Base-by-base conservation (phyloP, 2,113 vertebrate species). In the Cinclus mexicanus region DNA sequence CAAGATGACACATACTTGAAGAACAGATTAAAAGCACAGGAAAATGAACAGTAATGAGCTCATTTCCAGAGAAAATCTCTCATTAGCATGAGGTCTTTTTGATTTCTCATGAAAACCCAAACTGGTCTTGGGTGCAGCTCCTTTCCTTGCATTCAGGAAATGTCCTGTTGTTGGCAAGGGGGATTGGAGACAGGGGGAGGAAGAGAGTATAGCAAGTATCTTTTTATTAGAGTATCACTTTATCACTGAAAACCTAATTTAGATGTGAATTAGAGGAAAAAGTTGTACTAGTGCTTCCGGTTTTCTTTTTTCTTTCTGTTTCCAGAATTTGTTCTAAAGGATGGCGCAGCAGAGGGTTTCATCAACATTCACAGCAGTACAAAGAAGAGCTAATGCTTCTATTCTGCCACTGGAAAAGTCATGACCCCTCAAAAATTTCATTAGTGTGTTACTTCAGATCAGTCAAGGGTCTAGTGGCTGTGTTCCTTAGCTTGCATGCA, bases 31-130 rank as follows among this genome's bases (percentile, higher is more conserved):
- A 96, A 93, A 94, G 53, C 44, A 78, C 50, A 82, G 24, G 68
- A 75, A 96, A 89, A 90, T 90, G 76, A 94, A 69, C 84, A 64
- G 39, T 94, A 97, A 96, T 93, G 84, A 95, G 77, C 60, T 93
- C 69, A 53, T 94, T 96, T 95, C 59, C 88, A 95, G 65, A 77
- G 53, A 84, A 94, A 92, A 93, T 39, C 33, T 41, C 53, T 95
- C 83, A 70, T 94, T 93, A 91, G 35, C 70, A 87, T 86, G 41
- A 4, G 4, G 28, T 29, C 75, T 81, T 92, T 92, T 93, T 81
- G 83, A 92, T 88, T 83, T 83, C 63, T 94, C 81, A 44, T 31
- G 39, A 49, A 65, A 59, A 31, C 1, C 5, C 37, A 44, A 44
- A 42, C 4, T 15, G 6, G 39, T 89, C 24, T 26, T 68, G 23